Evolutionary conservation across 2,797 vertebrate species (phyloP).

Genomic region (Balearica regulorum): DNA sequence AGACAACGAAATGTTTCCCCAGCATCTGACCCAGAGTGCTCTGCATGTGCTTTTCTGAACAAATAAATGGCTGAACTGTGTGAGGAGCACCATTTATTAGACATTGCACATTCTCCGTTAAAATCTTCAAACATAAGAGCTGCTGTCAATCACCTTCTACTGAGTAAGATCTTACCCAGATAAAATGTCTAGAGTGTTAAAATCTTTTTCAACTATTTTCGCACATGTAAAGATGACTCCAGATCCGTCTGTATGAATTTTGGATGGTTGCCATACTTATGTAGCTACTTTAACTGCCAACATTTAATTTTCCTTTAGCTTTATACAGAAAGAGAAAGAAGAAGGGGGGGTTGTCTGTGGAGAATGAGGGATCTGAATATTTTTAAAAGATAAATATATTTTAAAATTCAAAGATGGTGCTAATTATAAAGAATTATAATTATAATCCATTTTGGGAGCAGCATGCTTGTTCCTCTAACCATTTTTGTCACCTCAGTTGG

Average conservation of each 20-base stretch:
- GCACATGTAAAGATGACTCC: conserved; percentile 4
- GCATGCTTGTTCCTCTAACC: neutral
- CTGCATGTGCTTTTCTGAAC: neutral
- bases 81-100: conserved; percentile 5
- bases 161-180: neutral
- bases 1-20: neutral
- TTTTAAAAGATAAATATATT: neutral
- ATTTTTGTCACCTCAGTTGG: neutral
- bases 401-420: neutral
- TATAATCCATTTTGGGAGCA: neutral
- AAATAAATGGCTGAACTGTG: neutral
- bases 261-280: conserved; percentile 61
- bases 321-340: neutral
- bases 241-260: conserved; percentile 32
- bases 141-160: conserved; percentile 34
- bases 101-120: neutral
- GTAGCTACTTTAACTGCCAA: conserved; percentile 46
- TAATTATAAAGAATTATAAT: conserved; percentile 36
- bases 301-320: conserved; percentile 37
- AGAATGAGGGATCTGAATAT: neutral
- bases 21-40: neutral
- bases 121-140: neutral
- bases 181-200: conserved; percentile 19
- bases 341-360: neutral
- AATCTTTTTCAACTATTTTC: conserved; percentile 35